phyloP scores from a whole-genome alignment of 1,140 invertebrate genomes.

The Sogatella furcifera region DNA sequence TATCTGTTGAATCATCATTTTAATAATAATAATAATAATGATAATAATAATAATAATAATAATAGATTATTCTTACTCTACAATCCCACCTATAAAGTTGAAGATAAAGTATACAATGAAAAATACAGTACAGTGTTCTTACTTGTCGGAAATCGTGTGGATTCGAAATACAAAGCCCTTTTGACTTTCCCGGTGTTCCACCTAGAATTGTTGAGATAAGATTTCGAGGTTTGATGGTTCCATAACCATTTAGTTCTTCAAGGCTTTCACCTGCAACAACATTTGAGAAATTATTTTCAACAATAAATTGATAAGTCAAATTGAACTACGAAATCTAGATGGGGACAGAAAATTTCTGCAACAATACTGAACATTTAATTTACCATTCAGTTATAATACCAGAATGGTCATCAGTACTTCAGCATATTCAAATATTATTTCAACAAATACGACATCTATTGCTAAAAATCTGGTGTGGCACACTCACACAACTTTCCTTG shows the following conservation, averaged over 20 bases:
- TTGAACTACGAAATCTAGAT: too few relatives aligned
- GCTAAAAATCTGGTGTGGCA: too few relatives aligned
- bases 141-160: conserved; percentile 96
- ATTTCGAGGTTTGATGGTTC: conserved; percentile 65
- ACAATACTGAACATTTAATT: background rate
- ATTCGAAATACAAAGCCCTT: conserved; percentile 84
- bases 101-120: background rate
- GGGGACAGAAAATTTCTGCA: background rate
- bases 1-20: background rate
- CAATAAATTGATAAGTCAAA: too few relatives aligned
- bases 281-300: too few relatives aligned
- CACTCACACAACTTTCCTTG: too few relatives aligned
- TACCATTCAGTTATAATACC: too few relatives aligned
- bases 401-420: too few relatives aligned
- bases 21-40: background rate
- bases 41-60: too few relatives aligned
- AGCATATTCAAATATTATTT: too few relatives aligned
- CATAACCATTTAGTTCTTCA: conserved; percentile 74
- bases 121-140: conserved; percentile 26
- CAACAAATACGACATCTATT: too few relatives aligned
- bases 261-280: conserved; percentile 56
- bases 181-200: conserved; percentile 67
- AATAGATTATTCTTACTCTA: too few relatives aligned
- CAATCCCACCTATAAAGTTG: too few relatives aligned
- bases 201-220: conserved; percentile 73